Conservation (phyloP, 2,888 invertebrate species). For the Malthinus seriepunctatus region DNA sequence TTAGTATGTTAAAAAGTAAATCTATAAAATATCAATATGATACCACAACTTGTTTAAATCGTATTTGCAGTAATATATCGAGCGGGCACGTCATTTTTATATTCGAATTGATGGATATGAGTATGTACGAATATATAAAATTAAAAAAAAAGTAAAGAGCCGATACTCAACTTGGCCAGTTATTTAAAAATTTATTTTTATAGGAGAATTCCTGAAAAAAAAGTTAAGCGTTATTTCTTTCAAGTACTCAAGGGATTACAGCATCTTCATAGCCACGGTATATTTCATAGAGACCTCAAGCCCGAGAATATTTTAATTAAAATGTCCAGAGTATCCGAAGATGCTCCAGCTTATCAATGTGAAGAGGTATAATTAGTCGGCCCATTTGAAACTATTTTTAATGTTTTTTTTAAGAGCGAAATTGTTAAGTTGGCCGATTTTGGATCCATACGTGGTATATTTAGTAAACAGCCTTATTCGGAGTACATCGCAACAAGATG, state of each 20-base stretch:
- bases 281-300: conserved; percentile 72
- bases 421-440: conserved; percentile 65
- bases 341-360: not conserved
- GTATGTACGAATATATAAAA: conserved; percentile 66
- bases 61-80: conserved; percentile 58
- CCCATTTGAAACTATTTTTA: not conserved
- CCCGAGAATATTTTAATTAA: conserved; percentile 72
- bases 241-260: conserved; percentile 65
- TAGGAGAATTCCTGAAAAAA: conserved; percentile 57
- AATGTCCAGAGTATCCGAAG: conserved; percentile 42
- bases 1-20: conserved; percentile 57
- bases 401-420: conserved; percentile 44
- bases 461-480: conserved; percentile 65
- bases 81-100: conserved; percentile 63
- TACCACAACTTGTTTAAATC: conserved; percentile 23
- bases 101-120: conserved; percentile 73
- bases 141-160: conserved; percentile 53
- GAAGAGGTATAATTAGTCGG: not conserved
- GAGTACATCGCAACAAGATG: conserved; percentile 73
- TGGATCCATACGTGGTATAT: conserved; percentile 64
- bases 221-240: conserved; percentile 62
- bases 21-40: conserved; percentile 20
- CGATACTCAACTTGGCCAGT: not conserved
- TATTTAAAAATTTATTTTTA: conserved; percentile 32
- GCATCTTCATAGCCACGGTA: conserved; percentile 64